Evolutionary conservation across 64 coral and sea anemone species (phyloP).

Genomic region (Montipora efflorescens): DNA sequence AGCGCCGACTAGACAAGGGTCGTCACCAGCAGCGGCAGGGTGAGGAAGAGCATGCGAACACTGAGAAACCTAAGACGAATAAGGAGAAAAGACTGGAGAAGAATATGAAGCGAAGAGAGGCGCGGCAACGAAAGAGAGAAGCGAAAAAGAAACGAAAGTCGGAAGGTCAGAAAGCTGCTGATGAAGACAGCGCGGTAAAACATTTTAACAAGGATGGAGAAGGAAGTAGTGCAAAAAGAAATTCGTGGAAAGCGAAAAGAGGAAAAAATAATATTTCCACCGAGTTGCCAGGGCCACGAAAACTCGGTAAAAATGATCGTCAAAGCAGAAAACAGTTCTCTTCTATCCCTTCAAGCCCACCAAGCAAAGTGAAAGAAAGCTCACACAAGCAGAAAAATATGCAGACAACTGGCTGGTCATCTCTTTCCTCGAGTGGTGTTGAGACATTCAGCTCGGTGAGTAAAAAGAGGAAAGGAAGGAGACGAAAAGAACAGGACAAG

Average conservation of each 20-base stretch:
- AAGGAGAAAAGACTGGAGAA: constrained; percentile 83
- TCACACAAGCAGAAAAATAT: not conserved
- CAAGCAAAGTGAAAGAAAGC: not conserved
- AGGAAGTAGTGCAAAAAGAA: not conserved
- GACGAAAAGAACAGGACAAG: constrained; percentile 25
- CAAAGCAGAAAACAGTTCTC: not conserved
- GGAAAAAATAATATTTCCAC: not conserved
- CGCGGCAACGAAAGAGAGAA: constrained; percentile 61
- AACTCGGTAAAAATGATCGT: not conserved
- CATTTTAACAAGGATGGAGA: not conserved
- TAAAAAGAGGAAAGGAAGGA: not conserved
- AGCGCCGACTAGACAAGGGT: constrained; percentile 62
- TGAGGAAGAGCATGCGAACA: not conserved
- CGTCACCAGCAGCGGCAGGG: constrained; percentile 35
- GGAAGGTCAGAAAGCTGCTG: not conserved
- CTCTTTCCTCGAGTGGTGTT: not conserved
- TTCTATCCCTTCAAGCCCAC: not conserved
- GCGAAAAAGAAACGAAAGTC: constrained; percentile 69
- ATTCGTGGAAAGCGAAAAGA: not conserved
- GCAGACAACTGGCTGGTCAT: not conserved
- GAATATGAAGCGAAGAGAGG: constrained; percentile 58
- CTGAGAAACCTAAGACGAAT: constrained; percentile 60
- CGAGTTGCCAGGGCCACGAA: not conserved
- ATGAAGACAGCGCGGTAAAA: not conserved
- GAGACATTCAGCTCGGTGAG: not conserved